phyloP scores from a whole-genome alignment of 2,888 invertebrate species.

The Ptilodon capucinus region DNA sequence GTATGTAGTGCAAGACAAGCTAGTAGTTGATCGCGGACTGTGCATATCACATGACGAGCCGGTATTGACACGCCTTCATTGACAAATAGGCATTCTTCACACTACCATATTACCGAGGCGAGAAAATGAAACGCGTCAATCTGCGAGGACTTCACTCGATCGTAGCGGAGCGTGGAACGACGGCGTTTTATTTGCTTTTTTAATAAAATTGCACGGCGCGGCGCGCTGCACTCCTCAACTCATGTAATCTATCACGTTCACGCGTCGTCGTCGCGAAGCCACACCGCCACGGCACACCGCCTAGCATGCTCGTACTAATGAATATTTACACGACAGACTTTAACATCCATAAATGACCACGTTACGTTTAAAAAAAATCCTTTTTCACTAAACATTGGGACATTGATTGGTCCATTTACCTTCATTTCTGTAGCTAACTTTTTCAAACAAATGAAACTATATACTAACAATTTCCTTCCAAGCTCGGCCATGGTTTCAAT shows the following conservation, averaged over 20 bases:
- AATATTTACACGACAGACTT: too few species aligned
- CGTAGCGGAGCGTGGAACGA: conserved; percentile 21
- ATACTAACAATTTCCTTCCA: background rate
- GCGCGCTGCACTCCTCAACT: conserved; percentile 20
- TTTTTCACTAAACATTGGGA: too few species aligned
- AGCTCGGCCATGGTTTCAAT: background rate
- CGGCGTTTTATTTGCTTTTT: conserved; percentile 39
- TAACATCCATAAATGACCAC: too few species aligned
- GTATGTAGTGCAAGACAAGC: too few species aligned
- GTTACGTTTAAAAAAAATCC: too few species aligned
- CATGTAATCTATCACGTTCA: conserved; percentile 31
- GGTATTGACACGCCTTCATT: conserved; percentile 32
- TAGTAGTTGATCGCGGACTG: too few species aligned
- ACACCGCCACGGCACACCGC: background rate
- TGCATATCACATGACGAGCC: conserved; percentile 18
- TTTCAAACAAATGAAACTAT: background rate
- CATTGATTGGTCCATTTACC: too few species aligned
- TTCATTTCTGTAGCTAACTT: background rate
- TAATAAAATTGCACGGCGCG: conserved; percentile 31
- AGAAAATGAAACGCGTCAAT: conserved; percentile 17
- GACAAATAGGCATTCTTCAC: conserved; percentile 25
- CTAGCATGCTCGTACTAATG: background rate
- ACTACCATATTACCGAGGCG: conserved; percentile 11
- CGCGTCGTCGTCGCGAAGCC: background rate
- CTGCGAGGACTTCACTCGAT: conserved; percentile 21